Evolutionary conservation across 1,140 invertebrate species (phyloP).

Genomic region (Rhyacophila brunnea): DNA sequence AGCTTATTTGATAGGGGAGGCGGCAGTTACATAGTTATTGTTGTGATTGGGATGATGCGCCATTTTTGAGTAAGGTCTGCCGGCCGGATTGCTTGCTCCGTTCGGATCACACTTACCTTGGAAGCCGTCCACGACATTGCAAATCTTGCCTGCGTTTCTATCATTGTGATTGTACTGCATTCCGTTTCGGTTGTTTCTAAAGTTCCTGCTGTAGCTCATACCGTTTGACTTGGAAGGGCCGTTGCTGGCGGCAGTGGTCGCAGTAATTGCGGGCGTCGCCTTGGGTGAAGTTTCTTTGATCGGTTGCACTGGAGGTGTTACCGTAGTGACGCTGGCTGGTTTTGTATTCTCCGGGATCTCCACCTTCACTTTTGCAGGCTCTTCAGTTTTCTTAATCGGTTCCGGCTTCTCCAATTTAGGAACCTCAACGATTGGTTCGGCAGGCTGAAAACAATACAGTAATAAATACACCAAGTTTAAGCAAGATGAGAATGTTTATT

Average conservation of each 20-base stretch:
- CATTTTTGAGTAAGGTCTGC: neutral
- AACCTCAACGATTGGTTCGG: neutral
- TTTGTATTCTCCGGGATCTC: neutral
- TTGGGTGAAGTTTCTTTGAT: neutral
- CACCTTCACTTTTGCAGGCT: neutral
- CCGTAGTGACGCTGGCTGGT: neutral
- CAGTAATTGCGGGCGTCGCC: neutral
- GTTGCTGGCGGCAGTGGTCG: neutral
- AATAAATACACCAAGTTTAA: neutral
- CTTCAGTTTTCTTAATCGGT: neutral
- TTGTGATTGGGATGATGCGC: conserved; percentile 22
- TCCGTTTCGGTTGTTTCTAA: conserved; percentile 5
- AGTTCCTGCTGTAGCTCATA: conserved; percentile 2
- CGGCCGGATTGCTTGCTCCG: neutral
- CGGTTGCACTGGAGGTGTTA: neutral
- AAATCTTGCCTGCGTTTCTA: neutral
- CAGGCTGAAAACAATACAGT: neutral
- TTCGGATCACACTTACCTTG: conserved; percentile 13
- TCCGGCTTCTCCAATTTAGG: no score
- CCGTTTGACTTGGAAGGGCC: neutral
- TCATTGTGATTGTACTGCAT: conserved; percentile 11
- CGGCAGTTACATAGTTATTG: conserved; percentile 25
- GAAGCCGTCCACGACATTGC: conserved; percentile 10
- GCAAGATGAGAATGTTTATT: neutral
- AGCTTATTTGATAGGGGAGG: conserved; percentile 22